Evolutionary conservation across 2,888 invertebrate genomes (phyloP), one percentile per base, ranked within the genome.

Genomic region (Timandra comae): DNA sequence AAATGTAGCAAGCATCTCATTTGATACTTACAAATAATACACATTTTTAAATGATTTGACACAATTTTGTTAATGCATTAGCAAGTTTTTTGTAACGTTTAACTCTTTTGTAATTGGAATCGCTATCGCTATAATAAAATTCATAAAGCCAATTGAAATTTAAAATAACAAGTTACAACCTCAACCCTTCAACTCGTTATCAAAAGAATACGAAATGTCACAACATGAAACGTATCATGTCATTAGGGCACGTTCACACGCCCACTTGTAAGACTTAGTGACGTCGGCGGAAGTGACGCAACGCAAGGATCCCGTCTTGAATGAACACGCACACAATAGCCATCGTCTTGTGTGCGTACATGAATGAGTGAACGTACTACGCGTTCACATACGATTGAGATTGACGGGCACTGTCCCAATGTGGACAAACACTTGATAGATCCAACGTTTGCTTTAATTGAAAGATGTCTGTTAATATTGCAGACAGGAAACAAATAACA

Each of bases 241-340:
- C 55, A 56, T 67, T 67, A 72, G 67, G 75, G 70, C 53, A 61
- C 49, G 65, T 65, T 66, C 72, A 74, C 73, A 78, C 79, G 73
- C 68, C 73, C 73, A 74, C 74, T 80, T 76, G 67, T 54, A 74
- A 80, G 75, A 74, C 66, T 61, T 27, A 43, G 65, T 74, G 72
- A 78, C 77, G 75, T 73, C 71, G 62, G 42, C 53, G 80, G 82
- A 82, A 63, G 70, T 79, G 72, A 81, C 82, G 82, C 56, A 76
- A 77, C 58, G 71, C 64, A 60, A 63, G 62, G 58, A 40, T 50
- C n/a, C 52, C 63, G 55, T 75, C 76, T 80, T 81, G 72, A 81
- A 84, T 80, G 81, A 59, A 28, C 58, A 69, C 77, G 64, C 77
- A 79, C 73, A 50, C 77, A 79, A n/a, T n/a, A n/a, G n/a, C 81